Evolutionary conservation across 2,888 invertebrate genomes (phyloP).

Genomic region (Ormyrus rosae): DNA sequence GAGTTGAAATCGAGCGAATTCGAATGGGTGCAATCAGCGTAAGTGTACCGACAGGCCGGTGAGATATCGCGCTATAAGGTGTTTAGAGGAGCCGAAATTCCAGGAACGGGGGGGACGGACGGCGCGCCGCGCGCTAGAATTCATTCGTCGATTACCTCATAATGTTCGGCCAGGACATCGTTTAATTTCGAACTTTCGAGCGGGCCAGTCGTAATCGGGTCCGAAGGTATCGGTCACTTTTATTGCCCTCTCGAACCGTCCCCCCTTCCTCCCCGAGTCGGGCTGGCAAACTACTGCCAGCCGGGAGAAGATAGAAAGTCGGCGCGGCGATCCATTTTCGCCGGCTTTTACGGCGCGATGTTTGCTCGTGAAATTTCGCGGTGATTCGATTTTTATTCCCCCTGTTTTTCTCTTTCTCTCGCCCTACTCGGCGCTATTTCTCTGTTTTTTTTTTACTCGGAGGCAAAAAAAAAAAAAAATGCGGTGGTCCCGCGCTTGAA

Average conservation of each 20-base stretch:
- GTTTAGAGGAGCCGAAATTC: not conserved
- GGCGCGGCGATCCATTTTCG: too few species aligned
- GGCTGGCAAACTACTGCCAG: too few species aligned
- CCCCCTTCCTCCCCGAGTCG: too few species aligned
- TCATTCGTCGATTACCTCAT: constrained; percentile 6
- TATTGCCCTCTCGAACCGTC: constrained; percentile 11
- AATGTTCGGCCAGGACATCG: constrained; percentile 7
- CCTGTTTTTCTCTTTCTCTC: constrained; percentile 1
- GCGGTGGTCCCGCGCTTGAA: too few species aligned
- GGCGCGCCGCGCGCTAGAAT: too few species aligned
- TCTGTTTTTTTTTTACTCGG: too few species aligned
- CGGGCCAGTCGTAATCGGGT: constrained; percentile 9
- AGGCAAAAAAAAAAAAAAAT: too few species aligned
- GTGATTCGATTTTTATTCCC: constrained; percentile 27
- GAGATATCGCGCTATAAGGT: not conserved
- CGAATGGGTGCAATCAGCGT: constrained; percentile 8
- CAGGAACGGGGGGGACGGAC: too few species aligned
- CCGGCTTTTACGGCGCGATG: not conserved
- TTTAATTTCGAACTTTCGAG: constrained; percentile 30
- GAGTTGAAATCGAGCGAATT: not conserved
- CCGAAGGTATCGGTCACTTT: constrained; percentile 41
- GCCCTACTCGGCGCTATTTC: too few species aligned
- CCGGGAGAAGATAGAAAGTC: too few species aligned
- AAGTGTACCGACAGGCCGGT: constrained; percentile 12
- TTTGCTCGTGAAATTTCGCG: constrained; percentile 28